Percentiles rank a stretch among this genome's conserved stretches.
phyloP scores from a whole-genome alignment of 2,113 vertebrate genomes.

The Chaenogobius annularis region DNA sequence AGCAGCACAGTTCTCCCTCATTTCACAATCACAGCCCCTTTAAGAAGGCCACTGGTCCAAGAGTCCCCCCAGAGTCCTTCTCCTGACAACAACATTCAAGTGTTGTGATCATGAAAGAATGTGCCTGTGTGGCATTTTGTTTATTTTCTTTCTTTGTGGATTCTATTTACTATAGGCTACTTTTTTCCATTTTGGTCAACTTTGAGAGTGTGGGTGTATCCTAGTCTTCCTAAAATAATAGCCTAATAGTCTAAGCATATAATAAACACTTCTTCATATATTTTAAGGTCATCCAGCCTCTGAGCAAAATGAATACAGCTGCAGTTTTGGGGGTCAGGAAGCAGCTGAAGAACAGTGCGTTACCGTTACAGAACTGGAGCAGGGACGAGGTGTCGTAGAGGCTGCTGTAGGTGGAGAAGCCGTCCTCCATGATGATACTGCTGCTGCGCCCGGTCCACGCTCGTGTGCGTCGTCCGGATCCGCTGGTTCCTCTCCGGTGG shows the following conservation, averaged over 20 bases:
- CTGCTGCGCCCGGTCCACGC: conserved; percentile 39
- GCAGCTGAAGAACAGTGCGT: conserved; percentile 34
- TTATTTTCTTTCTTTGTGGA: neutral
- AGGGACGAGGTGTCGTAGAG: conserved; percentile 96
- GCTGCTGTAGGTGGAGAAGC: conserved; percentile 90
- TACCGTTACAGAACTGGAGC: conserved; percentile 97
- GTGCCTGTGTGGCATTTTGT: neutral
- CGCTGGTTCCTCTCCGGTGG: conserved; percentile 43
- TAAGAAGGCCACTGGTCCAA: neutral
- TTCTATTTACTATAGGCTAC: neutral
- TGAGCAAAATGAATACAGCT: neutral
- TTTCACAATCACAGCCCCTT: neutral
- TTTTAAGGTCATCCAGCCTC: neutral
- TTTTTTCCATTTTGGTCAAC: neutral
- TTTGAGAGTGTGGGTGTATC: neutral
- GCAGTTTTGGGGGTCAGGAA: neutral
- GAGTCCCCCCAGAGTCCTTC: neutral
- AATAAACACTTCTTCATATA: neutral
- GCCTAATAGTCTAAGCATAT: neutral
- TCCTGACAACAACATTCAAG: neutral
- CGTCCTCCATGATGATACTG: conserved; percentile 90
- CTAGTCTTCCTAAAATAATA: neutral
- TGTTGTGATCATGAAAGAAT: conserved; percentile 8
- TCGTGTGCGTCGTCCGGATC: conserved; percentile 28
- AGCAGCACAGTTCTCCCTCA: conserved; percentile 7